Percentiles rank a stretch among this genome's conserved stretches.
phyloP scores from a whole-genome alignment of 1,140 invertebrate species.

The Limonius californicus region DNA sequence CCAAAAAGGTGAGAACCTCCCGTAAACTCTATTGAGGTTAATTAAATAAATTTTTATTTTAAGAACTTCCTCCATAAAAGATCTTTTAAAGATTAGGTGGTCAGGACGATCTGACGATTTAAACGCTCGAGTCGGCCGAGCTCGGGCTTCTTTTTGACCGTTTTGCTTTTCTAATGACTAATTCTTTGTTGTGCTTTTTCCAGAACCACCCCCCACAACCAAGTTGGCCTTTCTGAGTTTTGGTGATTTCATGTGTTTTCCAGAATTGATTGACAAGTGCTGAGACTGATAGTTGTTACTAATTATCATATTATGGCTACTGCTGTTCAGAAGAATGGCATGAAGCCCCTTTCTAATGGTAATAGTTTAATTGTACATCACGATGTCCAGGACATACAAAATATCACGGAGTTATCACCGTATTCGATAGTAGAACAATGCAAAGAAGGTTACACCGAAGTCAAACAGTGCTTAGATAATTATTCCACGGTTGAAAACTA shows the following conservation, averaged over 20 bases:
- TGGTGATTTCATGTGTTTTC: constrained; percentile 7
- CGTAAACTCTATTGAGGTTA: background rate
- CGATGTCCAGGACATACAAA: constrained; percentile 16
- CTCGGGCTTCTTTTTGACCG: too few species aligned
- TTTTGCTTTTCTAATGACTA: too few species aligned
- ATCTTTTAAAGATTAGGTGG: background rate
- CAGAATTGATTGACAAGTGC: background rate
- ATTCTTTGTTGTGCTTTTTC: background rate
- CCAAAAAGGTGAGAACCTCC: background rate
- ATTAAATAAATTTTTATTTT: constrained; percentile 5
- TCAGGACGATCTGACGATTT: too few species aligned
- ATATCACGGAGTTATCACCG: constrained; percentile 30
- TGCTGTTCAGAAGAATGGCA: constrained; percentile 69
- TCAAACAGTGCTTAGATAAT: constrained; percentile 11
- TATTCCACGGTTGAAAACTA: constrained; percentile 19
- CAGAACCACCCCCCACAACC: background rate
- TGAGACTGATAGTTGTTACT: background rate
- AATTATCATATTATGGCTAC: constrained; percentile 56
- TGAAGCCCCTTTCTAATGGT: constrained; percentile 61
- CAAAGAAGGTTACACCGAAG: constrained; percentile 19
- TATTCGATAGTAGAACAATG: constrained; percentile 42
- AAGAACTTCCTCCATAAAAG: constrained; percentile 3
- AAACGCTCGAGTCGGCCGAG: too few species aligned
- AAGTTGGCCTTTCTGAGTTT: background rate
- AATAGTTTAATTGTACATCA: constrained; percentile 54